Base-by-base conservation (phyloP, 2,113 vertebrate genomes). In the Hemichromis elongatus region DNA sequence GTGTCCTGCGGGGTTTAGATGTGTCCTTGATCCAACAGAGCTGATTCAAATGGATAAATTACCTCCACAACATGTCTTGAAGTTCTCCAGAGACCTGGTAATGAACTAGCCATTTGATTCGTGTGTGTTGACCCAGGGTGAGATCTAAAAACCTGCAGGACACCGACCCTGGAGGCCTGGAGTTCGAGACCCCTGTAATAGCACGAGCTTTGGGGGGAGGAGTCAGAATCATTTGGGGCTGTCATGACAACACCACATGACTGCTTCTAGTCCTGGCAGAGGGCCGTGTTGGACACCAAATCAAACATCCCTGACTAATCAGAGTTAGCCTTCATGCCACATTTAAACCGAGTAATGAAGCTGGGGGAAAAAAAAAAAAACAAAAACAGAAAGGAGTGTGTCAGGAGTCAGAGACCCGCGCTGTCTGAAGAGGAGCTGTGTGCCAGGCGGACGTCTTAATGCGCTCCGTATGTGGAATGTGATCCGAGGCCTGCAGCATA, bases 391-490 rank as follows among this genome's bases (percentile, higher is more conserved):
- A 40, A 47, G 12, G 28, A 77, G 37, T 66, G 61, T 21, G 16
- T 19, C 50, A 42, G 61, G 57, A 35, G 11, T 80, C n/a, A 50
- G 45, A 79, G 78, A 24, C 30, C 26, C 13, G 26, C 61, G 84
- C 53, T 63, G 59, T 56, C 63, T 85, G 79, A 86, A 88, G 75
- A 82, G 18, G 54, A 90, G 80, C 56, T 24, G 83, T 77, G 82
- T 83, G 86, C 81, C 85, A 90, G 89, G 77, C 75, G 79, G 63
- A 81, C 26, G 54, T 83, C 33, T 73, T 96, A 95, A 96, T 93
- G 88, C 26, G n/a, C 88, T 95, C 95, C 95, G 55, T 91, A 96
- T 96, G 96, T 95, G 95, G 96, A 97, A 96, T 96, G 95, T 86
- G 88, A 82, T 93, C 84, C 10, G 75, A 54, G 75, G 81, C 85